These are phyloP conservation scores for Schizopygopsis malacanthus DNA, from an alignment of 2,797 vertebrate genomes.

Conservation along the genomic window DNA sequence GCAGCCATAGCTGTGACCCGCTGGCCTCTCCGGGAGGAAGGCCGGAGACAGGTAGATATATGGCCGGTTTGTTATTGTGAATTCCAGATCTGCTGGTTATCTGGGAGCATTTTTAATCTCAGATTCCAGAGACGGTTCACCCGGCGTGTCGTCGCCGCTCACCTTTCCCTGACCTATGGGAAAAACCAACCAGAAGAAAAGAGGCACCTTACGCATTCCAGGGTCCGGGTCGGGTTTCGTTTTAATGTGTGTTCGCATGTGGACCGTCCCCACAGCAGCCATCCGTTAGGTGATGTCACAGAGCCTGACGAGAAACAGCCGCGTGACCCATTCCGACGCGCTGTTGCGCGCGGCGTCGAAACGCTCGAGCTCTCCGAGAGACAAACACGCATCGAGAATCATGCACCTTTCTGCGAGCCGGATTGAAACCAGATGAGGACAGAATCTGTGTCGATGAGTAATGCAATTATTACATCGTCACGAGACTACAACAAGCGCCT, in stretches of 20 bases:
- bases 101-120: constrained; percentile 93
- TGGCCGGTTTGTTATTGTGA: constrained; percentile 97
- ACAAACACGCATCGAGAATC: constrained; percentile 75
- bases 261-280: constrained; percentile 74
- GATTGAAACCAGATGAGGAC: constrained; percentile 85
- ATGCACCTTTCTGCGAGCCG: constrained; percentile 69
- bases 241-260: constrained; percentile 84
- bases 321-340: constrained; percentile 52
- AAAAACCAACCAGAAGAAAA: constrained; percentile 67
- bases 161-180: constrained; percentile 85
- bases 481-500: too few species aligned
- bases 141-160: constrained; percentile 79
- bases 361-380: constrained; percentile 63
- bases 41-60: constrained; percentile 98
- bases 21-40: constrained; percentile 91
- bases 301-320: constrained; percentile 67
- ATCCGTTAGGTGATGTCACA: constrained; percentile 76
- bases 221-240: constrained; percentile 81
- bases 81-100: constrained; percentile 98
- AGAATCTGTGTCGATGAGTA: constrained; percentile 68
- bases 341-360: constrained; percentile 66
- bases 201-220: constrained; percentile 84
- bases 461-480: constrained; percentile 58
- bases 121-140: constrained; percentile 91
- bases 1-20: constrained; percentile 90